Evolutionary conservation across 2,797 vertebrate genomes (phyloP).

Genomic region (Enteromius radiatus): DNA sequence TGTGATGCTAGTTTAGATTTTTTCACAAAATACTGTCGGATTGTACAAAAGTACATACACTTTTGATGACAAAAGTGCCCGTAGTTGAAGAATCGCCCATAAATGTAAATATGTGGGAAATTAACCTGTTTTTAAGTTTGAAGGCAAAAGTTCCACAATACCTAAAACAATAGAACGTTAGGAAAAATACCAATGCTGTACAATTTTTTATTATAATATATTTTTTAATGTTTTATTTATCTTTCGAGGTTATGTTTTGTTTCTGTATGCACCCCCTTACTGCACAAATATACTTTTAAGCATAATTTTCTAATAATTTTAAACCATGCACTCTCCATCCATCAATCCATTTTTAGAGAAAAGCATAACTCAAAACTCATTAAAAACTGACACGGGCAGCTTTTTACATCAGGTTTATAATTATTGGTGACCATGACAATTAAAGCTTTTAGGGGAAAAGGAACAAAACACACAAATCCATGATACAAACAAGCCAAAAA

Average conservation of each 20-base stretch:
- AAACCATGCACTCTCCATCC: neutral
- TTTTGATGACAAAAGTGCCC: no score
- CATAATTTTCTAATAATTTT: neutral
- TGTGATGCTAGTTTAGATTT: no score
- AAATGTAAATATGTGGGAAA: neutral
- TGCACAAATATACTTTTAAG: neutral
- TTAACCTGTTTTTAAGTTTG: neutral
- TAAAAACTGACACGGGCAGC: conserved; percentile 18
- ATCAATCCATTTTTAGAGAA: neutral
- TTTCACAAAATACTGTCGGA: no score
- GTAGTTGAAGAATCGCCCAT: no score
- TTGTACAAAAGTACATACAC: no score
- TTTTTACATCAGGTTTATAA: conserved; percentile 46
- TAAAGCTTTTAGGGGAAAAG: neutral
- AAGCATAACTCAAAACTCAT: neutral
- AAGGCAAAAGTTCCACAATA: neutral
- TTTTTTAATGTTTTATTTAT: neutral
- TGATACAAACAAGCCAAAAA: neutral
- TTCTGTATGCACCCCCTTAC: neutral
- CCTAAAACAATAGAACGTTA: neutral
- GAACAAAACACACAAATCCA: conserved; percentile 21
- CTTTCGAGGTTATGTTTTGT: neutral
- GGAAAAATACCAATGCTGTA: neutral
- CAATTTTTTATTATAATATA: neutral
- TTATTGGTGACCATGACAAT: conserved; percentile 22